Percentiles rank a stretch among this genome's conserved stretches.
Evolutionary conservation across 2,113 vertebrate species (phyloP).

Genomic region (Phyllostomus hastatus): DNA sequence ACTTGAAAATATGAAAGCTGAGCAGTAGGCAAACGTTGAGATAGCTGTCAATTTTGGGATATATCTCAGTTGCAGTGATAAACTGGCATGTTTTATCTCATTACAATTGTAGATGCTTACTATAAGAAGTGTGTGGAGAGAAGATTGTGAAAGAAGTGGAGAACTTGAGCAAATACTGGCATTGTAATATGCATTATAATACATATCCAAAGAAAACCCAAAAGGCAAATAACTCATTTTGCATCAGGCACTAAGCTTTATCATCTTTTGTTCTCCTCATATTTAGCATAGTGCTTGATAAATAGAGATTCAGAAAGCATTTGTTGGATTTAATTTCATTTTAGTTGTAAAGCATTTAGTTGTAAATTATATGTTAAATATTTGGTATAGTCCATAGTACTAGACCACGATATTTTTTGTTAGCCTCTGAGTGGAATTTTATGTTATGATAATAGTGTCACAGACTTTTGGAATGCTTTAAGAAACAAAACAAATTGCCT

Average conservation of each 20-base stretch:
- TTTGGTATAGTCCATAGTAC: background rate
- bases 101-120: background rate
- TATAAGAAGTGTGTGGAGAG: background rate
- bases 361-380: background rate
- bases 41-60: background rate
- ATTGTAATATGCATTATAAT: background rate
- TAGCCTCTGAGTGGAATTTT: background rate
- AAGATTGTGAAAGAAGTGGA: background rate
- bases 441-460: background rate
- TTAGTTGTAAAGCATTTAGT: background rate
- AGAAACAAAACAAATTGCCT: background rate
- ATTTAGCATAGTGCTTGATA: background rate
- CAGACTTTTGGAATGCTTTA: background rate
- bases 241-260: background rate
- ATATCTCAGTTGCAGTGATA: background rate
- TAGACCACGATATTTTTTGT: slow-evolving; percentile 5
- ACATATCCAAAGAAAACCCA: background rate
- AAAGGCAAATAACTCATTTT: background rate
- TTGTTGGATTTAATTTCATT: background rate
- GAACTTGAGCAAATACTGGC: background rate
- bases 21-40: background rate
- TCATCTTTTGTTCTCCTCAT: background rate
- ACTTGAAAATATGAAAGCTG: background rate
- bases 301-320: background rate
- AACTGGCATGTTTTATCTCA: background rate